A percentile compares a stretch with the other conserved stretches of the same genome.
phyloP scores from a whole-genome alignment of 2,113 vertebrate species.

The Calypte anna region DNA sequence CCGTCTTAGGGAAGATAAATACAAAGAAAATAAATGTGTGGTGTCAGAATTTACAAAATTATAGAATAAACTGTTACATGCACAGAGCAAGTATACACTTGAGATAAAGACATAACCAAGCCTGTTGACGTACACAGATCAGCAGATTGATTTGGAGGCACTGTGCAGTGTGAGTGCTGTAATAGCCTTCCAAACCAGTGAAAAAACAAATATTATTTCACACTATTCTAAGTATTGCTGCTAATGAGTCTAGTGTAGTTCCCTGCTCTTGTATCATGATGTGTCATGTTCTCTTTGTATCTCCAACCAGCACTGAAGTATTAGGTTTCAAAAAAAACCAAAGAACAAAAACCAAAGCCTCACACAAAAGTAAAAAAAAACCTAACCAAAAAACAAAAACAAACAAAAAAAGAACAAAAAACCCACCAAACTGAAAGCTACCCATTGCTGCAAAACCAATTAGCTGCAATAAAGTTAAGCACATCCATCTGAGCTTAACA shows the following conservation, averaged over 20 bases:
- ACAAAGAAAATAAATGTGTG: background rate
- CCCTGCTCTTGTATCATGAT: conserved; percentile 77
- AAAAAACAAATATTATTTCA: background rate
- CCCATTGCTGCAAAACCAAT: conserved; percentile 85
- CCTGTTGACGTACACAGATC: background rate
- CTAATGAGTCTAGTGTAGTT: background rate
- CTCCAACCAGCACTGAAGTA: conserved; percentile 79
- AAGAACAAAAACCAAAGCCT: no score
- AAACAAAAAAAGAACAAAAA: no score
- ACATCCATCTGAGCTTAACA: background rate
- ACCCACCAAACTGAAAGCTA: conserved; percentile 20
- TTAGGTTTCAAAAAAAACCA: conserved; percentile 77
- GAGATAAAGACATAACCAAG: background rate
- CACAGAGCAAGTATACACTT: background rate
- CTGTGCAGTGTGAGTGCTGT: background rate
- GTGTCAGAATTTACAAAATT: background rate
- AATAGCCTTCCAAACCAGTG: background rate
- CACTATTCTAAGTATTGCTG: background rate
- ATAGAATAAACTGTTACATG: background rate
- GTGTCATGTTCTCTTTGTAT: conserved; percentile 80
- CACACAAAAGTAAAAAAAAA: conserved; percentile 65
- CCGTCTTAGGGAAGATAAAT: background rate
- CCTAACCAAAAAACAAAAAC: conserved; percentile 74
- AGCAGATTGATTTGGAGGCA: background rate
- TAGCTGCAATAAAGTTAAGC: conserved; percentile 64